These are phyloP conservation scores for Trichomycterus rosablanca DNA, from an alignment of 2,113 vertebrate genomes.

Conservation along the genomic window DNA sequence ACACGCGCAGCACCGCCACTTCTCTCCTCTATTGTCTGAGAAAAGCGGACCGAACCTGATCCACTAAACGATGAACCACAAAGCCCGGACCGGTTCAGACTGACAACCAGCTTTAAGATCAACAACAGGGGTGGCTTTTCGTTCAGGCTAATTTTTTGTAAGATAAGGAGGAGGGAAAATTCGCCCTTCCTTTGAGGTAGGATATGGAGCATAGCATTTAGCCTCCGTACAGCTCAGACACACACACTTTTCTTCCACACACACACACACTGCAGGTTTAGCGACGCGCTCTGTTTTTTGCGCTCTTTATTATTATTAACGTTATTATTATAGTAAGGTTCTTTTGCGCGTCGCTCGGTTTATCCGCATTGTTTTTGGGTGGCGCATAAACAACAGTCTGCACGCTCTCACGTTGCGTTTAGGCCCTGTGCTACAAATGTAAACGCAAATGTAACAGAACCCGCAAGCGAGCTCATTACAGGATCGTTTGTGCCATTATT, in stretches of 20 bases:
- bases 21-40: slow-evolving; percentile 47
- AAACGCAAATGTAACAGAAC: background rate
- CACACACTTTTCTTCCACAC: background rate
- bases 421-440: background rate
- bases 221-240: background rate
- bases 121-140: background rate
- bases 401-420: background rate
- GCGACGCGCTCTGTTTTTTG: no score
- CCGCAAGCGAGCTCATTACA: background rate
- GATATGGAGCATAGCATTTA: slow-evolving; percentile 50
- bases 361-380: background rate
- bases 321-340: no score
- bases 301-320: no score
- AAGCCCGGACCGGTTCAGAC: slow-evolving; percentile 57
- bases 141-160: slow-evolving; percentile 9
- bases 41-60: slow-evolving; percentile 40
- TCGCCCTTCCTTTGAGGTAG: slow-evolving; percentile 58
- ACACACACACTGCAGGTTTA: no score
- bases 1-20: slow-evolving; percentile 26
- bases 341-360: slow-evolving; percentile 3
- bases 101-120: slow-evolving; percentile 54
- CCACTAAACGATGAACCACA: slow-evolving; percentile 59
- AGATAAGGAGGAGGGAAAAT: slow-evolving; percentile 53
- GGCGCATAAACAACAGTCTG: no score
- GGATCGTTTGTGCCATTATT: no score